Conservation (phyloP, 2,113 vertebrate species). For the Sinocyclocheilus anshuiensis region DNA sequence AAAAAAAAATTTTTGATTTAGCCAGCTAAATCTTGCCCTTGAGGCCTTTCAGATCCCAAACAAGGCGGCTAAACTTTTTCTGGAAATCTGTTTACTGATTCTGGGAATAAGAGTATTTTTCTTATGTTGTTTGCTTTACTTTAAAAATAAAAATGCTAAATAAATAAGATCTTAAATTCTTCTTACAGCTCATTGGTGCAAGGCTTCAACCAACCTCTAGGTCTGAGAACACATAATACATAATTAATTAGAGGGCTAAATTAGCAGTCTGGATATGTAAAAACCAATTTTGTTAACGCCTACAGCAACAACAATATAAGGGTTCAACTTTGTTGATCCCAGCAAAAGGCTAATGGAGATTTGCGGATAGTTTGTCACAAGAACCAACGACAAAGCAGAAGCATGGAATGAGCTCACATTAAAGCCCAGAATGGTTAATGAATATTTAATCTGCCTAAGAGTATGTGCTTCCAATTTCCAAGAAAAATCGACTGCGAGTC, state of each 20-base stretch:
- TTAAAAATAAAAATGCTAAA: not conserved
- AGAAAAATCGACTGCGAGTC: conserved; percentile 4
- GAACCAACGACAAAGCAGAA: conserved; percentile 19
- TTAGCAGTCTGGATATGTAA: not conserved
- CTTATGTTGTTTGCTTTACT: not conserved
- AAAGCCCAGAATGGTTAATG: conserved; percentile 21
- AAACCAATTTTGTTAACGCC: not conserved
- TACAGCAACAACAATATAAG: not conserved
- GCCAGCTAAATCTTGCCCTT: not conserved
- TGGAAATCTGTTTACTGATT: not conserved
- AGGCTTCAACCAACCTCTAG: not conserved
- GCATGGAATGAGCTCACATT: conserved; percentile 1
- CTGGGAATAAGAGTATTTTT: not conserved
- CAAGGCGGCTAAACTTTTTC: not conserved
- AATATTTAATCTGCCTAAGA: conserved; percentile 45
- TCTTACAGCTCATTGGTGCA: not conserved
- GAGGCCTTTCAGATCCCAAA: not conserved
- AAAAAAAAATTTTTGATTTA: no score
- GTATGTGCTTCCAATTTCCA: conserved; percentile 39
- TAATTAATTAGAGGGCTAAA: not conserved
- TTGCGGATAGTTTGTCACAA: not conserved
- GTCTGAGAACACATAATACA: not conserved
- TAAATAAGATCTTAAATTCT: not conserved
- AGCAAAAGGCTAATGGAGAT: conserved; percentile 2
- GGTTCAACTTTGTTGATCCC: not conserved